Base-by-base conservation (phyloP, 30 jellyfish, hydroid and myxozoan species). In the Aurelia aurita complex sp. Pacific region DNA sequence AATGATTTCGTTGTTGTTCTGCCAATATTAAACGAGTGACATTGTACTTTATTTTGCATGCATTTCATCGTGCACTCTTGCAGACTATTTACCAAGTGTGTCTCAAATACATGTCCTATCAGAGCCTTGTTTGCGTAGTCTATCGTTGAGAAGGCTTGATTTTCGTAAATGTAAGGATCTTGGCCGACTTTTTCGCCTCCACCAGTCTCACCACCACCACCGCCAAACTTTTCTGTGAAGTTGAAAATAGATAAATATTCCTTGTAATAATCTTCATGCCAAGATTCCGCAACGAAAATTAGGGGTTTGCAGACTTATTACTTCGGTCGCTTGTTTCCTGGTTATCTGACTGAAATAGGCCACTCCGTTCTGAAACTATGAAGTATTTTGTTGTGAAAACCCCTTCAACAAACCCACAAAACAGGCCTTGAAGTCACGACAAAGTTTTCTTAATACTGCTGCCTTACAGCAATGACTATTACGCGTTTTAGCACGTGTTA, bases 11-110 rank as follows among this genome's bases (percentile, higher is more conserved):
- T 50, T n/a, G 18, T 32, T 46, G 32, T 17, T 17, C 15, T 42
- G 6, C 81, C 91, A 62, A 68, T 68, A 46, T 82, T 82, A 34
- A 82, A 69, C 1, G 91, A 82, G 52, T 68, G n/a, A 66, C 91
- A 82, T 15, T 67, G 13, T n/a, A 46, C 23, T n/a, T 82, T 54
- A 17, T 18, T 60, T 51, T 82, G 64, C 80, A 32, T 69, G 64
- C 91, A 82, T n/a, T n/a, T 64, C 46, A 59, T 69, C 10, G 74
- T 82, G 73, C 91, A 82, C 13, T 57, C 73, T n/a, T 38, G 59
- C 42, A 82, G 46, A 61, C 69, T 65, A 15, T 14, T 40, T 18
- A 62, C 84, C 17, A 46, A 57, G 5, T 4, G 32, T 10, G 43
- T 12, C 14, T 64, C 57, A 14, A 69, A n/a, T 14, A 57, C 32